Conservation (phyloP, 1,140 invertebrate species). For the Drosophila nannoptera region DNA sequence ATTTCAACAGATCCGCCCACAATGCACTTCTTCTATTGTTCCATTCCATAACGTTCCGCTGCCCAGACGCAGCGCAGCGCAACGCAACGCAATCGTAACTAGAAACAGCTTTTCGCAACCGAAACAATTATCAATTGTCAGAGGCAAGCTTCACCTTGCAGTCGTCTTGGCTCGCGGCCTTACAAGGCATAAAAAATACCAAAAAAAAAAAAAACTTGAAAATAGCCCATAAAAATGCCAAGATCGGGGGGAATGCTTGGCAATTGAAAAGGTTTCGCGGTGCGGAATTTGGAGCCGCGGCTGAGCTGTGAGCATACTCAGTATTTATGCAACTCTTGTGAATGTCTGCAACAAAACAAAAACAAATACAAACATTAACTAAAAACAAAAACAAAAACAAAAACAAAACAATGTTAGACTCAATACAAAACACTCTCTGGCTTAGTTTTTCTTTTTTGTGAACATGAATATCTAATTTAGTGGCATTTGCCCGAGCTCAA, state of each 20-base stretch:
- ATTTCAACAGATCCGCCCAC: too few relatives aligned
- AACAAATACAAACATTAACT: not conserved
- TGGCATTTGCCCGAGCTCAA: conserved; percentile 45
- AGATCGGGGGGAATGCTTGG: not conserved
- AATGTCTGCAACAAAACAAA: conserved; percentile 19
- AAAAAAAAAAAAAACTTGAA: not conserved
- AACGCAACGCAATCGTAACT: conserved; percentile 3
- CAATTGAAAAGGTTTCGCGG: conserved; percentile 7
- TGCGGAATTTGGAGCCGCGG: conserved; percentile 36
- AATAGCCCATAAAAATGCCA: not conserved
- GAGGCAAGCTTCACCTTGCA: not conserved
- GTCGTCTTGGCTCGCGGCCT: not conserved
- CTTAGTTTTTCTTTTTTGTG: conserved; percentile 49
- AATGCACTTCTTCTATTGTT: not conserved
- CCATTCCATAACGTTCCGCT: not conserved
- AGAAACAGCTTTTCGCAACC: conserved; percentile 3
- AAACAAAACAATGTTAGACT: too few relatives aligned
- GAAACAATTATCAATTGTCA: conserved; percentile 7
- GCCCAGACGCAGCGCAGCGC: not conserved
- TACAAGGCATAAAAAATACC: not conserved
- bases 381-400: too few relatives aligned
- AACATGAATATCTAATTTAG: conserved; percentile 46
- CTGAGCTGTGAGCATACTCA: conserved; percentile 40
- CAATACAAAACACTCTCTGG: conserved; percentile 50
- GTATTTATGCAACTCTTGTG: conserved; percentile 33